These are phyloP conservation scores for Asbolus verrucosus DNA, from an alignment of 1,140 invertebrate genomes.

Conservation along the genomic window DNA sequence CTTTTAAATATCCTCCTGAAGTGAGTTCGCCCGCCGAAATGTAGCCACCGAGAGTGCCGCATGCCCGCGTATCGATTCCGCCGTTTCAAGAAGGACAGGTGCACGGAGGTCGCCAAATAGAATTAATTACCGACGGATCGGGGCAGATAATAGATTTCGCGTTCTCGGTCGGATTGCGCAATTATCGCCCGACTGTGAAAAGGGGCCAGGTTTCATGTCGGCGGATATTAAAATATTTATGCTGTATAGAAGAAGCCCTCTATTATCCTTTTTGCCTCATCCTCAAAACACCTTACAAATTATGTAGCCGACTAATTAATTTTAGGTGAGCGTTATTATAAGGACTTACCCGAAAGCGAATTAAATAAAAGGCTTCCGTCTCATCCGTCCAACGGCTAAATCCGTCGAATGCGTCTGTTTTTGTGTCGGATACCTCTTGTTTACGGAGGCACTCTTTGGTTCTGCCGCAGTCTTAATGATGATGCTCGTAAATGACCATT, in stretches of 20 bases:
- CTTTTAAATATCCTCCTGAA: slow-evolving; percentile 40
- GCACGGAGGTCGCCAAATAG: not conserved
- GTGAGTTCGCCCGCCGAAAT: slow-evolving; percentile 30
- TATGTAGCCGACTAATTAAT: slow-evolving; percentile 34
- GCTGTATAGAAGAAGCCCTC: slow-evolving; percentile 2
- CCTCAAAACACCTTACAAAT: slow-evolving; percentile 21
- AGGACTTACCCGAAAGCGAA: slow-evolving; percentile 20
- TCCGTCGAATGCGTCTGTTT: too few relatives aligned
- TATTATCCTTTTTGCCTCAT: slow-evolving; percentile 26
- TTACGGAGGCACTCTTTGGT: too few relatives aligned
- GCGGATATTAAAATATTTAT: slow-evolving; percentile 24
- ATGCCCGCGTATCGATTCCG: slow-evolving; percentile 5
- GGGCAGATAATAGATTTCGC: too few relatives aligned
- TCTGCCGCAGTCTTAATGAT: too few relatives aligned
- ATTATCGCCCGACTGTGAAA: slow-evolving; percentile 10
- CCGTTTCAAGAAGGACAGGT: too few relatives aligned
- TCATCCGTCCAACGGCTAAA: too few relatives aligned
- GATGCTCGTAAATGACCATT: too few relatives aligned
- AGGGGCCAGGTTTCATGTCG: slow-evolving; percentile 4
- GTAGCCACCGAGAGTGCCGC: slow-evolving; percentile 3
- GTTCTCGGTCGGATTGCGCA: too few relatives aligned
- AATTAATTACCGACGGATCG: not conserved
- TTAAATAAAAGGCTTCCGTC: slow-evolving; percentile 27
- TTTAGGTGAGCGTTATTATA: slow-evolving; percentile 33
- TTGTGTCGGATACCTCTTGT: too few relatives aligned